phyloP scores from a whole-genome alignment of 2,888 invertebrate genomes.

The Lacanobia oleracea region DNA sequence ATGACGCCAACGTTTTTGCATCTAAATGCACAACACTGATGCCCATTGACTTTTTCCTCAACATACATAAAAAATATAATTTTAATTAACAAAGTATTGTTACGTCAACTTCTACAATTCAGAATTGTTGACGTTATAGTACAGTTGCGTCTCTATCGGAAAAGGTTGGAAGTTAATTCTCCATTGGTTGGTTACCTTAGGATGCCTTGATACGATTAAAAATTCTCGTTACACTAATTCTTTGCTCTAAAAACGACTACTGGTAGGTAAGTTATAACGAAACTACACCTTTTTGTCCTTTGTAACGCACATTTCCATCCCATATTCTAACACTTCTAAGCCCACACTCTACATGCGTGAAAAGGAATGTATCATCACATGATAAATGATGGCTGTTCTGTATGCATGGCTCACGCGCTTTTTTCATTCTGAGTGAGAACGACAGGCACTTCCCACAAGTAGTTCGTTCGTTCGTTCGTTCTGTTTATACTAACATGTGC shows the following conservation, averaged over 20 bases:
- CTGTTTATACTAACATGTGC: conserved; percentile 44
- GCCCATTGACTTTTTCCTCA: no score
- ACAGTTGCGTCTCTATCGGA: no score
- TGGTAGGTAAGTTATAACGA: background rate
- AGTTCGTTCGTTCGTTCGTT: conserved; percentile 33
- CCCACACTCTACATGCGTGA: conserved; percentile 24
- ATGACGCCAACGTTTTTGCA: no score
- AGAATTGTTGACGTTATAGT: no score
- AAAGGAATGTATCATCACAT: conserved; percentile 52
- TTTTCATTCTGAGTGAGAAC: conserved; percentile 50
- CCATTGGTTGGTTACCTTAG: no score
- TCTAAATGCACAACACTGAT: no score
- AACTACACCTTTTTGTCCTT: background rate
- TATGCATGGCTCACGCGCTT: conserved; percentile 59
- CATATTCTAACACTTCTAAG: conserved; percentile 16
- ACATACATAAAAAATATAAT: no score
- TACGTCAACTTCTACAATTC: no score
- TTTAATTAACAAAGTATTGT: no score
- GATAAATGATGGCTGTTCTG: conserved; percentile 53
- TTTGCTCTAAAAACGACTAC: background rate
- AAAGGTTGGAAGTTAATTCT: no score
- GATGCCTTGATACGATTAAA: no score
- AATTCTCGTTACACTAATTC: background rate
- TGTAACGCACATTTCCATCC: conserved; percentile 1
- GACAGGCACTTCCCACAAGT: conserved; percentile 54